Conservation (phyloP, 2,888 invertebrate species). For the Cybosia mesomella region DNA sequence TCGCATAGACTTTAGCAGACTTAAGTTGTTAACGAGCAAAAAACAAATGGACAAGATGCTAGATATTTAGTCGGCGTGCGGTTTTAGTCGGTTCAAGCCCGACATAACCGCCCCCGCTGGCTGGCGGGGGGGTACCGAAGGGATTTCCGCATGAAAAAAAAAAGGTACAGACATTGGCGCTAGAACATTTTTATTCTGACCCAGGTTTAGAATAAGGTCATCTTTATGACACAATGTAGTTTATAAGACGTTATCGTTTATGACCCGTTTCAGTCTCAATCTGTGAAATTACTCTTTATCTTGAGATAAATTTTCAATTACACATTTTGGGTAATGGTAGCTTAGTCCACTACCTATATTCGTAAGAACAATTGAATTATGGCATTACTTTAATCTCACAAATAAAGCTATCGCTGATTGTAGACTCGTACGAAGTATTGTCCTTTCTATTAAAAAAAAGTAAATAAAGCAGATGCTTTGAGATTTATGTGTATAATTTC, state of each 20-base stretch:
- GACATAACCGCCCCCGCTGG: too few species aligned
- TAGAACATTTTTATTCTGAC: neutral
- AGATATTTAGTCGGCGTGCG: neutral
- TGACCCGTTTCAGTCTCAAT: neutral
- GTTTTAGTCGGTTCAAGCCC: too few species aligned
- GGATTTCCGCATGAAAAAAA: too few species aligned
- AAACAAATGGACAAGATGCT: neutral
- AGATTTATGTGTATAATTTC: too few species aligned
- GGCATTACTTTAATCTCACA: neutral
- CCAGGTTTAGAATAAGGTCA: neutral
- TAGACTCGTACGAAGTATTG: neutral
- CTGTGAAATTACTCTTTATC: neutral
- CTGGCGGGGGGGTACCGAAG: too few species aligned
- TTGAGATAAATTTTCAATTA: neutral
- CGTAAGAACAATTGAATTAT: neutral
- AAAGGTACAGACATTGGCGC: too few species aligned
- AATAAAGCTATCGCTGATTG: neutral
- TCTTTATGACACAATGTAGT: neutral
- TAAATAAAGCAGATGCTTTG: too few species aligned
- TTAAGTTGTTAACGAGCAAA: slow-evolving; percentile 1
- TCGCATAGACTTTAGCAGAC: slow-evolving; percentile 13
- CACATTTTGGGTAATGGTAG: neutral
- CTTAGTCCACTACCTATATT: neutral
- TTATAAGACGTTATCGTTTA: neutral
- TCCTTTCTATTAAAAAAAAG: too few species aligned